A percentile compares a stretch with the other conserved stretches of the same genome.
phyloP scores from a whole-genome alignment of 2,797 vertebrate species.

The Poecilia wingei region DNA sequence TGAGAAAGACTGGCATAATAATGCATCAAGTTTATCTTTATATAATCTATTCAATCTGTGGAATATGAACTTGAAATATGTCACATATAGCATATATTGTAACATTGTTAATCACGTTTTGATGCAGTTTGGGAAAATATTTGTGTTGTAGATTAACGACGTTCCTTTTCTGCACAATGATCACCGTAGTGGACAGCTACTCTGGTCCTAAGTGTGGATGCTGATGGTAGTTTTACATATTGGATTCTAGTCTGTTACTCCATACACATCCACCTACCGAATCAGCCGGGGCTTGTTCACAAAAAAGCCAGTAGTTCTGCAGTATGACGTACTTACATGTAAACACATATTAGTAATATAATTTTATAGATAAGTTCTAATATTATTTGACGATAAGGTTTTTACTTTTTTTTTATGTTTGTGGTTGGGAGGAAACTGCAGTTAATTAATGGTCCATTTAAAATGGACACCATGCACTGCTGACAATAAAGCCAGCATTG shows the following conservation, averaged over 20 bases:
- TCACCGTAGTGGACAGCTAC: neutral
- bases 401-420: neutral
- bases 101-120: constrained; percentile 16
- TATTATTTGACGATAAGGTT: neutral
- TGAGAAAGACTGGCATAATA: constrained; percentile 10
- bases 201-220: neutral
- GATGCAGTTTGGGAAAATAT: constrained; percentile 2
- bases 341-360: neutral
- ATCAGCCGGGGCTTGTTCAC: neutral
- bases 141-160: neutral
- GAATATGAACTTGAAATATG: constrained; percentile 38
- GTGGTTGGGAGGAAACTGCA: neutral
- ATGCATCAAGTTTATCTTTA: constrained; percentile 36
- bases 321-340: neutral
- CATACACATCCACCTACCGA: neutral
- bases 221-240: neutral
- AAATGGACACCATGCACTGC: neutral
- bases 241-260: neutral
- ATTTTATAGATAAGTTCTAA: neutral
- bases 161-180: neutral
- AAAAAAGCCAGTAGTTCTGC: neutral
- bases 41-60: constrained; percentile 20
- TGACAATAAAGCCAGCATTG: neutral
- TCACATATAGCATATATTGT: constrained; percentile 9
- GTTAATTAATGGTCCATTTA: neutral